Evolutionary conservation across 2,113 vertebrate genomes (phyloP).

Genomic region (Calyptomena viridis): DNA sequence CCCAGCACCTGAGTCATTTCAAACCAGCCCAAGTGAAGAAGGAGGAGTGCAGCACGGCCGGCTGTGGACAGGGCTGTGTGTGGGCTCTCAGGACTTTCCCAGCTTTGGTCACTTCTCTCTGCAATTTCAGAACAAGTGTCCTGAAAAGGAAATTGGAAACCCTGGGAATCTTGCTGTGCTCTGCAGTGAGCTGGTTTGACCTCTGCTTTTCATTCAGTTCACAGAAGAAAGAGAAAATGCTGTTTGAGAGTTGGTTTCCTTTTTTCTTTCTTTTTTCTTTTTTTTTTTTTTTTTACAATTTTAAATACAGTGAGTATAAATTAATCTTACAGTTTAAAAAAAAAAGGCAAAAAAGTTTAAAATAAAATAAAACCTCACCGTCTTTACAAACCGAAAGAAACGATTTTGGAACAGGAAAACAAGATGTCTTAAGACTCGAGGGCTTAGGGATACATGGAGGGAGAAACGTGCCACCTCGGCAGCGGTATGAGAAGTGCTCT

Average conservation of each 20-base stretch:
- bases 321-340: conserved; percentile 78
- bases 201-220: background rate
- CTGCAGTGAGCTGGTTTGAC: background rate
- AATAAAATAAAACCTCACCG: conserved; percentile 71
- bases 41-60: accelerated
- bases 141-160: background rate
- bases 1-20: background rate
- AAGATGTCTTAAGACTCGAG: conserved; percentile 40
- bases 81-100: background rate
- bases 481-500: background rate
- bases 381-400: conserved; percentile 77
- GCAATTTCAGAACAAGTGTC: background rate
- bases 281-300: conserved; percentile 67
- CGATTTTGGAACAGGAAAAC: conserved; percentile 18
- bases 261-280: background rate
- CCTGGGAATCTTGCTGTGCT: background rate
- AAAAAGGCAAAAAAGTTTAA: conserved; percentile 52
- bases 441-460: background rate
- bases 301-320: conserved; percentile 84
- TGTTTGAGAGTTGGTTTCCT: background rate
- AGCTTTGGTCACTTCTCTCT: background rate
- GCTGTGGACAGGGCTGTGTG: accelerated
- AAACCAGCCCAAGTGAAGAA: background rate
- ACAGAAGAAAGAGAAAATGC: conserved; percentile 25
- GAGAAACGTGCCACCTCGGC: background rate